phyloP scores from a whole-genome alignment of 2,888 invertebrate species.

The Thymelicus acteon region DNA sequence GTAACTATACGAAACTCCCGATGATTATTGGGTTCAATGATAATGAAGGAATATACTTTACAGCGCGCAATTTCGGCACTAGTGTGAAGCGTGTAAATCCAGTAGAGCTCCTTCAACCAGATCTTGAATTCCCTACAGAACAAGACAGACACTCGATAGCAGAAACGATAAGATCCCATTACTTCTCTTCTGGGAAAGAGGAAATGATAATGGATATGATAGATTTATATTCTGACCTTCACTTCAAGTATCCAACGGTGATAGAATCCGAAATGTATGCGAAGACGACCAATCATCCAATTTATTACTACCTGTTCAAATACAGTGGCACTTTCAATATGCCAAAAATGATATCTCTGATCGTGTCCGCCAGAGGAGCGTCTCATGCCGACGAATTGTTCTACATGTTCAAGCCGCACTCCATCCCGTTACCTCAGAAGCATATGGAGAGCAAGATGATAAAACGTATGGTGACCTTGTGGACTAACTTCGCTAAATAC shows the following conservation, averaged over 20 bases:
- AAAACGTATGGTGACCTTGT: constrained; percentile 69
- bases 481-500: constrained; percentile 80
- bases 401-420: constrained; percentile 74
- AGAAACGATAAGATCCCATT: constrained; percentile 58
- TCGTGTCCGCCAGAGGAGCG: constrained; percentile 61
- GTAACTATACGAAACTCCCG: constrained; percentile 73
- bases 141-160: constrained; percentile 61
- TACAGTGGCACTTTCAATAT: constrained; percentile 72
- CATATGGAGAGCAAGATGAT: constrained; percentile 66
- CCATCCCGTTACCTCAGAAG: constrained; percentile 67
- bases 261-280: constrained; percentile 68
- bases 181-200: constrained; percentile 64
- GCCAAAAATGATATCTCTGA: constrained; percentile 69
- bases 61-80: constrained; percentile 66
- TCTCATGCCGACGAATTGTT: constrained; percentile 77
- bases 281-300: constrained; percentile 65
- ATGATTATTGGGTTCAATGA: constrained; percentile 77
- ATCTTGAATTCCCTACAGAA: constrained; percentile 66
- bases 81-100: constrained; percentile 59
- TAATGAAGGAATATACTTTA: constrained; percentile 74
- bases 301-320: constrained; percentile 73
- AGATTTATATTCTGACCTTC: constrained; percentile 71
- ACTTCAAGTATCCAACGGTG: constrained; percentile 71
- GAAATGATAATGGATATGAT: constrained; percentile 75
- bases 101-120: constrained; percentile 56